Conservation (phyloP, 1,140 invertebrate genomes). For the Diachasma alloeum region DNA sequence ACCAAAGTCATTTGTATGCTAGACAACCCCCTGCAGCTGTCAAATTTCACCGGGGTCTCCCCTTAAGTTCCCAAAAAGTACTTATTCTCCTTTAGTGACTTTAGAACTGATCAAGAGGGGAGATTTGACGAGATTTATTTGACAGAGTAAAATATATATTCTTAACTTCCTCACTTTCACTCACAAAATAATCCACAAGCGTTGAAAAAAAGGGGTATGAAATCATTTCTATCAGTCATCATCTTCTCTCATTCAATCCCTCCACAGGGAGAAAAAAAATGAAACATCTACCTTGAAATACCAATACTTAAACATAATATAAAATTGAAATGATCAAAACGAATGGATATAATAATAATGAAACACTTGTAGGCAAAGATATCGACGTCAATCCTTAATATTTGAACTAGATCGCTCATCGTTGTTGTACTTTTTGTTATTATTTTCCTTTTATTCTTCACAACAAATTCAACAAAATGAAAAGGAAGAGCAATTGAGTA, state of each 20-base stretch:
- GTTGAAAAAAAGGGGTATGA: too few species aligned
- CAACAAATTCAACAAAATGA: neutral
- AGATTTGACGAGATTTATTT: neutral
- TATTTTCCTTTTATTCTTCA: neutral
- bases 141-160: neutral
- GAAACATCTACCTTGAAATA: neutral
- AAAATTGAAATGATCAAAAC: neutral
- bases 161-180: neutral
- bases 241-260: slow-evolving; percentile 6
- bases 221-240: neutral
- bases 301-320: neutral
- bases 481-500: neutral
- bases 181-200: too few species aligned
- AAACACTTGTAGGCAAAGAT: neutral
- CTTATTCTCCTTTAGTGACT: too few species aligned
- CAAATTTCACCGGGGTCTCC: too few species aligned
- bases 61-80: too few species aligned
- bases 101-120: neutral
- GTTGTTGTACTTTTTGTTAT: neutral
- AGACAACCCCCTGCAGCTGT: too few species aligned
- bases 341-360: neutral
- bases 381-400: neutral
- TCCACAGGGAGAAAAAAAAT: neutral
- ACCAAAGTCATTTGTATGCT: too few species aligned
- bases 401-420: neutral